Conservation (phyloP, 1,140 invertebrate species). For the Brachionus manjavacas region DNA sequence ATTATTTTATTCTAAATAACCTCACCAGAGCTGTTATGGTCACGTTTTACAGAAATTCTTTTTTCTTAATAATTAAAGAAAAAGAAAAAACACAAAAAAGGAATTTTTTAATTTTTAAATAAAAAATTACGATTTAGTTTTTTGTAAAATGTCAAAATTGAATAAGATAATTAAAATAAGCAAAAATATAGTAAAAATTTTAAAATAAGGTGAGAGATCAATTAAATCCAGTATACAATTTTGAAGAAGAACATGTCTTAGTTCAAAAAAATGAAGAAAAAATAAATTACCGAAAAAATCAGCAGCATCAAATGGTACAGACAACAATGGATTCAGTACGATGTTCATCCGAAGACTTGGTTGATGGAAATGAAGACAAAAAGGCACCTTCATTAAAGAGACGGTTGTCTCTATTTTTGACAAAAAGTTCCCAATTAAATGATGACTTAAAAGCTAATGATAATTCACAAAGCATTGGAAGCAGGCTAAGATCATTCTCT, state of each 20-base stretch:
- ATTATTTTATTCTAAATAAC: too few relatives aligned
- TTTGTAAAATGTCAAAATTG: too few relatives aligned
- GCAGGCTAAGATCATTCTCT: background rate
- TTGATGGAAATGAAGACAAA: background rate
- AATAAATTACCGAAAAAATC: constrained; percentile 31
- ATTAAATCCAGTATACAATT: constrained; percentile 9
- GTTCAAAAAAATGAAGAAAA: background rate
- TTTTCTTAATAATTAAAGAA: too few relatives aligned
- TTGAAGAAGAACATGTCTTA: background rate
- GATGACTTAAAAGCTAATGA: background rate
- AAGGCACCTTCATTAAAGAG: background rate
- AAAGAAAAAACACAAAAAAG: background rate
- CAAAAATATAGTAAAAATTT: too few relatives aligned
- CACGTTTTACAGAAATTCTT: background rate
- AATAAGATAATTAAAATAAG: too few relatives aligned
- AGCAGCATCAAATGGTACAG: constrained; percentile 17
- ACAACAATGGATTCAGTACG: background rate
- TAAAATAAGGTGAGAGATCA: background rate
- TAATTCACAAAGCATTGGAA: background rate
- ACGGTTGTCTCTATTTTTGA: background rate
- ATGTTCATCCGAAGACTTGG: background rate
- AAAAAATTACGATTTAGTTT: too few relatives aligned
- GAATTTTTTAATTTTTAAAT: background rate
- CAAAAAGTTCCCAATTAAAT: background rate
- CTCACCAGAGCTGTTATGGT: too few relatives aligned